These are phyloP conservation scores for Halcyon badia DNA, from an alignment of 2,797 vertebrate genomes.

Conservation along the genomic window DNA sequence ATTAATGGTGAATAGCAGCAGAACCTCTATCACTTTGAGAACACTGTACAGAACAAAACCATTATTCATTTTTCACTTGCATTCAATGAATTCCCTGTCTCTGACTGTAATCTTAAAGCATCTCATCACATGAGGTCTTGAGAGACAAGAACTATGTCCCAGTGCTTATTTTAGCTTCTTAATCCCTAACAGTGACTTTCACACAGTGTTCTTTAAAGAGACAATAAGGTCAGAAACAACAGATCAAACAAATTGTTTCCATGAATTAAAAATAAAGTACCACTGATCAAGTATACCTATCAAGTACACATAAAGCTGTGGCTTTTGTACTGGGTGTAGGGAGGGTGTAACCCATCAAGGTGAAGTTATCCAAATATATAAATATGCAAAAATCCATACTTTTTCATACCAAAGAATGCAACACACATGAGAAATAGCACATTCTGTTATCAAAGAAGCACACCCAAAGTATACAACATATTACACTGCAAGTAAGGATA, in stretches of 20 bases:
- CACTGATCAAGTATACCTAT: conserved; percentile 21
- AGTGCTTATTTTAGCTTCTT: conserved; percentile 50
- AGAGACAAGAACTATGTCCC: conserved; percentile 37
- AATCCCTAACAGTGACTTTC: conserved; percentile 26
- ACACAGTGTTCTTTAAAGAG: conserved; percentile 23
- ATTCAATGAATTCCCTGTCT: conserved; percentile 23
- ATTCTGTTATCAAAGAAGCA: neutral
- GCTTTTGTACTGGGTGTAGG: neutral
- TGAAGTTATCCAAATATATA: neutral
- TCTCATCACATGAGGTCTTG: conserved; percentile 7
- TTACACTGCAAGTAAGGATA: neutral
- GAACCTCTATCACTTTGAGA: neutral
- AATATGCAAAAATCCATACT: neutral
- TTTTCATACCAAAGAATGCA: neutral
- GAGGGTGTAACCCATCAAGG: neutral
- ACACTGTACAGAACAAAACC: conserved; percentile 51
- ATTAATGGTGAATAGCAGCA: neutral
- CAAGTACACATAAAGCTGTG: neutral
- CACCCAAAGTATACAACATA: neutral
- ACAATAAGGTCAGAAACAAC: conserved; percentile 45
- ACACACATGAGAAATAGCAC: neutral
- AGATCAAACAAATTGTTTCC: conserved; percentile 37
- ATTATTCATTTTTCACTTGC: conserved; percentile 52
- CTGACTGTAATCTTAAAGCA: conserved; percentile 34
- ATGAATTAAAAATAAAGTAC: conserved; percentile 52